Conservation (phyloP, 2,113 vertebrate genomes). For the Kryptolebias marmoratus region DNA sequence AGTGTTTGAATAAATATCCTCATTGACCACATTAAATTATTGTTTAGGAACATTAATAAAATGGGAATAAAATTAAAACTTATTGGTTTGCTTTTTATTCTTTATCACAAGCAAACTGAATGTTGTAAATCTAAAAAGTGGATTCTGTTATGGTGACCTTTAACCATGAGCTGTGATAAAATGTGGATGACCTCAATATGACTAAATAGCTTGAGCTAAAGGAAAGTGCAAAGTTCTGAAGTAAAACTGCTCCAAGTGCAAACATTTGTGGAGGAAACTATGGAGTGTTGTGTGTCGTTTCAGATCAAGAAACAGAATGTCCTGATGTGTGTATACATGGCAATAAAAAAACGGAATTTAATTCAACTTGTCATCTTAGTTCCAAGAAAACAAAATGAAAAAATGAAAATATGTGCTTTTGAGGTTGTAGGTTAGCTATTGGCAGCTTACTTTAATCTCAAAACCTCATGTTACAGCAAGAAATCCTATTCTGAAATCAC, state of each 20-base stretch:
- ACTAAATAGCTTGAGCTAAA: constrained; percentile 18
- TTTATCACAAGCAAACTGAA: not conserved
- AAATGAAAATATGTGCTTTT: not conserved
- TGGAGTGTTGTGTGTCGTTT: not conserved
- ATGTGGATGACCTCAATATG: constrained; percentile 20
- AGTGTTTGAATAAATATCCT: constrained; percentile 15
- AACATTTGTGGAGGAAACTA: not conserved
- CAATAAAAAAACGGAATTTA: not conserved
- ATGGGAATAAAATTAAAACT: not conserved
- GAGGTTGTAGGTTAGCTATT: not conserved
- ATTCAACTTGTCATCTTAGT: constrained; percentile 2
- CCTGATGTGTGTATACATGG: not conserved
- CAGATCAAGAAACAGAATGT: not conserved
- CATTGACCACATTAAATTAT: constrained; percentile 25
- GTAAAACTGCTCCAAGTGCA: constrained; percentile 5
- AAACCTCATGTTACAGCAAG: not conserved
- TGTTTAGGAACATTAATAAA: constrained; percentile 26
- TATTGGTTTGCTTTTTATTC: no score
- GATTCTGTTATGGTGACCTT: constrained; percentile 16
- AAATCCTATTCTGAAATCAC: not conserved
- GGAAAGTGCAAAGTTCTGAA: constrained; percentile 3
- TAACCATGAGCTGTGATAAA: constrained; percentile 19
- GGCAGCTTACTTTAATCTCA: no score
- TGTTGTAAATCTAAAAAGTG: not conserved
- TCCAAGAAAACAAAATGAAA: not conserved